Percentiles rank a stretch among this genome's conserved stretches.
Conservation (phyloP, 1,140 invertebrate species). For the Heliothis subflexa region DNA sequence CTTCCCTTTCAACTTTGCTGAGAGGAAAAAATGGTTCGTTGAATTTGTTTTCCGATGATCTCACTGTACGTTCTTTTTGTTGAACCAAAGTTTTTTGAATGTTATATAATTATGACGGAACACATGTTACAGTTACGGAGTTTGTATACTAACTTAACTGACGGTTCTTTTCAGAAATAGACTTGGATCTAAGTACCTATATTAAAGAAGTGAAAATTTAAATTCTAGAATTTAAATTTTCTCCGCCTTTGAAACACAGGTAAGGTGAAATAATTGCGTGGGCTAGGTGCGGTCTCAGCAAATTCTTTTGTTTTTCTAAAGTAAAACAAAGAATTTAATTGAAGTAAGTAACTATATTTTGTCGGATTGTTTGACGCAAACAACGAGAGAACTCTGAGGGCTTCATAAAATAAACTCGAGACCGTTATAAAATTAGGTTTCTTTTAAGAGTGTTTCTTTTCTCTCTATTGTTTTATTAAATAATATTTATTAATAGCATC, state of each 20-base stretch:
- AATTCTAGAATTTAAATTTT: slow-evolving; percentile 3
- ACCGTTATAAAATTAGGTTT: not conserved
- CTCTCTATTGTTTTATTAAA: not conserved
- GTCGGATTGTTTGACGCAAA: not conserved
- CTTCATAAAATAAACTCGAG: slow-evolving; percentile 1
- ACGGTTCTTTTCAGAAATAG: slow-evolving; percentile 2
- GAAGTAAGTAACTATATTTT: not conserved
- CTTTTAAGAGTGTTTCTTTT: not conserved
- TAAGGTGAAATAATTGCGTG: slow-evolving; percentile 12
- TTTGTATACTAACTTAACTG: slow-evolving; percentile 3
- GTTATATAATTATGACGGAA: slow-evolving; percentile 20
- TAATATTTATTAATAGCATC: no score
- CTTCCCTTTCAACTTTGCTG: slow-evolving; percentile 24
- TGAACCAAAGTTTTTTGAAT: slow-evolving; percentile 18
- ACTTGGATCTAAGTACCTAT: not conserved
- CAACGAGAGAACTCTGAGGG: not conserved
- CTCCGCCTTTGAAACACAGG: slow-evolving; percentile 10
- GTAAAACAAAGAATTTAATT: slow-evolving; percentile 21
- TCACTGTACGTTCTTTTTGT: slow-evolving; percentile 1
- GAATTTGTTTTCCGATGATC: slow-evolving; percentile 39
- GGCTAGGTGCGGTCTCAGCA: not conserved
- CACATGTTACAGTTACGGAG: slow-evolving; percentile 2
- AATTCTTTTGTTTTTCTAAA: slow-evolving; percentile 17
- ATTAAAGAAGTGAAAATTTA: not conserved
- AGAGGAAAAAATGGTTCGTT: slow-evolving; percentile 36